A percentile compares a stretch with the other conserved stretches of the same genome.
Evolutionary conservation across 2,113 vertebrate genomes (phyloP).

Genomic region (Bothrops jararaca): DNA sequence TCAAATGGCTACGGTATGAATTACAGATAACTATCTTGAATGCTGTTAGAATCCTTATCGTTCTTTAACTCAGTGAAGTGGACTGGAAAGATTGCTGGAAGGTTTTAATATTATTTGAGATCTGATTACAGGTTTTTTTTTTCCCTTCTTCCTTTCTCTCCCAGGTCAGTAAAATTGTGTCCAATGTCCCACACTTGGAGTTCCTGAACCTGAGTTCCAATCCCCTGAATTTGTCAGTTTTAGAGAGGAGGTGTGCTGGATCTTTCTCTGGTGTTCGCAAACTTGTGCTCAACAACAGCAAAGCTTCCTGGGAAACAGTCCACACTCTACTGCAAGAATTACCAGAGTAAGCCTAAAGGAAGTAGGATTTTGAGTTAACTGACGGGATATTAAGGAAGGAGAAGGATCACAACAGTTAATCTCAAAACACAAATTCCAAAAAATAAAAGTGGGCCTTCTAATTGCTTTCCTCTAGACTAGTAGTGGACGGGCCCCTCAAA

Average conservation of each 20-base stretch:
- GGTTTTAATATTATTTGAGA: slow-evolving; percentile 40
- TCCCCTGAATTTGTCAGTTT: slow-evolving; percentile 83
- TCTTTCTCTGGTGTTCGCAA: slow-evolving; percentile 85
- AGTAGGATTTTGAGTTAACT: fast-evolving
- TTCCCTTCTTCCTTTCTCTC: slow-evolving; percentile 11
- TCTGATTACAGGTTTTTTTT: slow-evolving; percentile 36
- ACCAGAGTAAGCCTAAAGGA: slow-evolving; percentile 81
- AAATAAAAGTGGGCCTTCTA: background rate
- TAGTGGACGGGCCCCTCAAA: background rate
- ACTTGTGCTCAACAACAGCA: slow-evolving; percentile 96
- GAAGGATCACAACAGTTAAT: background rate
- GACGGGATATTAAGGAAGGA: background rate
- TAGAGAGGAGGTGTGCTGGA: slow-evolving; percentile 82
- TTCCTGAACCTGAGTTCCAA: slow-evolving; percentile 99
- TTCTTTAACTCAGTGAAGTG: slow-evolving; percentile 38
- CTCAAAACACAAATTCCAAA: background rate
- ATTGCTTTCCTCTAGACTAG: background rate
- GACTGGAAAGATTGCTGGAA: background rate
- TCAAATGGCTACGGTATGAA: slow-evolving; percentile 60
- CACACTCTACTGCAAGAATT: slow-evolving; percentile 87
- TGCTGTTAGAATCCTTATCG: slow-evolving; percentile 31
- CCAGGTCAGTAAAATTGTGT: slow-evolving; percentile 95
- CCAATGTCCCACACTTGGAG: slow-evolving; percentile 91
- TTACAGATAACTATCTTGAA: slow-evolving; percentile 62
- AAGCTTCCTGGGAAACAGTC: slow-evolving; percentile 92